phyloP scores from a whole-genome alignment of 1,140 invertebrate genomes.

The Cephus cinctus region DNA sequence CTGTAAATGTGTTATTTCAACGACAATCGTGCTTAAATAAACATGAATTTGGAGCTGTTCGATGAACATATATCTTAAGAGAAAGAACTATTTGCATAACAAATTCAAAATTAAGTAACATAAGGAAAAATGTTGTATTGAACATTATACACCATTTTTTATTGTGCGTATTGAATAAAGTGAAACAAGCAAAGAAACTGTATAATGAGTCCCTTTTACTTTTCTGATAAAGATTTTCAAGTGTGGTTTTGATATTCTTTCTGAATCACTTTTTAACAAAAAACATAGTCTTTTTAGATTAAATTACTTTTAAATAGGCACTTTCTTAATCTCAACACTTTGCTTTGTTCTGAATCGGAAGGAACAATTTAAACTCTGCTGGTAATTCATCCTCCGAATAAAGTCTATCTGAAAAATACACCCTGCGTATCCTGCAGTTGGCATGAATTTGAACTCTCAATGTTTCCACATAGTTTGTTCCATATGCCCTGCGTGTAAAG shows the following conservation, averaged over 20 bases:
- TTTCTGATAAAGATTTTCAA: no score
- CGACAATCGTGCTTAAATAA: not conserved
- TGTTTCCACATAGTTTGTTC: conserved; percentile 99
- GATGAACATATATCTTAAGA: no score
- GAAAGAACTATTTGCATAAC: no score
- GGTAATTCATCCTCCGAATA: conserved; percentile 99
- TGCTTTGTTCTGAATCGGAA: conserved; percentile 84
- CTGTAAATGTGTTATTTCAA: not conserved
- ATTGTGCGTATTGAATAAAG: no score
- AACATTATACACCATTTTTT: no score
- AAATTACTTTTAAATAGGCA: not conserved
- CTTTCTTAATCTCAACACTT: conserved; percentile 48
- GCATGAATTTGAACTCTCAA: conserved; percentile 97
- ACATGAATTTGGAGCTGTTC: not conserved
- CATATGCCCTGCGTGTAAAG: conserved; percentile 96
- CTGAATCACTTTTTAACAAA: conserved; percentile 1
- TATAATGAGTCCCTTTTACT: not conserved
- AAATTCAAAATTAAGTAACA: no score
- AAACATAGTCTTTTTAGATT: not conserved
- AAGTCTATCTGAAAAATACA: conserved; percentile 97
- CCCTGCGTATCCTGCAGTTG: conserved; percentile 95
- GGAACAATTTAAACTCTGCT: conserved; percentile 97
- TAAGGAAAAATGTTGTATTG: no score
- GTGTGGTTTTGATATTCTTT: not conserved
- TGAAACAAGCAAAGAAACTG: not conserved